Percentiles rank a stretch among this genome's conserved stretches.
Evolutionary conservation across 1,140 invertebrate species (phyloP).

Genomic region (Camponotus vicinus): DNA sequence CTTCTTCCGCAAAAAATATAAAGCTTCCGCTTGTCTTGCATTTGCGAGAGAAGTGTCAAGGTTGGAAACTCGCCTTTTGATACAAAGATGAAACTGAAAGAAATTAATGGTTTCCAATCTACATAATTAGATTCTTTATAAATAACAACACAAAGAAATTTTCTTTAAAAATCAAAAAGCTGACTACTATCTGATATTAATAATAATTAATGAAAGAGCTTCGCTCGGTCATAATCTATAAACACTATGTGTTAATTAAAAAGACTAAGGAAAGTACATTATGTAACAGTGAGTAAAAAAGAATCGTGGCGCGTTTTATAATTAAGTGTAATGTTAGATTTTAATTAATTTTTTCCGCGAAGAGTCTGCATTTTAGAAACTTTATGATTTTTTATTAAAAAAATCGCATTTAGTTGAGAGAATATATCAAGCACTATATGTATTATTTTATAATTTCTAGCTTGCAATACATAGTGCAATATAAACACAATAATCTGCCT

Average conservation of each 20-base stretch:
- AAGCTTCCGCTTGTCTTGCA: constrained; percentile 27
- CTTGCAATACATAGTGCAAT: background rate
- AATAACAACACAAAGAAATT: background rate
- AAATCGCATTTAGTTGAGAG: background rate
- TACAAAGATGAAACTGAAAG: constrained; percentile 10
- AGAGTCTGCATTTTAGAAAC: background rate
- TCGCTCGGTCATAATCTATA: background rate
- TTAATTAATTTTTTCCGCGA: background rate
- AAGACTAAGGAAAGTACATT: background rate
- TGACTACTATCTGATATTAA: background rate
- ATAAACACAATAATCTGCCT: background rate
- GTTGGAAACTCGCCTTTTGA: constrained; percentile 1
- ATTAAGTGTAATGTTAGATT: background rate
- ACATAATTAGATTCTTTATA: background rate
- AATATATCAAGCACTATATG: background rate
- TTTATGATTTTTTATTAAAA: background rate
- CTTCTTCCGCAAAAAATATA: constrained; percentile 18
- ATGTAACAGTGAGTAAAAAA: background rate
- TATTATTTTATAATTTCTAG: no score
- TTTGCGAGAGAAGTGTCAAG: constrained; percentile 21
- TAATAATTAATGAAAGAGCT: background rate
- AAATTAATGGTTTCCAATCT: constrained; percentile 1
- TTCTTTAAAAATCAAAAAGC: background rate
- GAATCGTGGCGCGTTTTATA: background rate
- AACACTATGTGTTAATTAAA: background rate